Conservation (phyloP, 2,888 invertebrate genomes). For the Resseliella maxima region DNA sequence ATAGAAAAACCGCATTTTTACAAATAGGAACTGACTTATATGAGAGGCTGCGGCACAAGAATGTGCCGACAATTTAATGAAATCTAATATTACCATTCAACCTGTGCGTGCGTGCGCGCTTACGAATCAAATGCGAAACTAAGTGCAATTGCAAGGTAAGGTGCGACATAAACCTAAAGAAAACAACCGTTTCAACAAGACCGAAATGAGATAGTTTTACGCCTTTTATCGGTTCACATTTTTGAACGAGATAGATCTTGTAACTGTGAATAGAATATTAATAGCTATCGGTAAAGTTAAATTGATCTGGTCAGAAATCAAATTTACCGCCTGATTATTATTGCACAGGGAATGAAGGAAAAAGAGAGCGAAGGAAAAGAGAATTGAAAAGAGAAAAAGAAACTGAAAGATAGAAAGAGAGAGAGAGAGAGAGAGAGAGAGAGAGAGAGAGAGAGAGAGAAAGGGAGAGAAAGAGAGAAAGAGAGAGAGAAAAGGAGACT, state of each 20-base stretch:
- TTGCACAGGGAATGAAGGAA: too few species aligned
- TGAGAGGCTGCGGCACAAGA: not conserved
- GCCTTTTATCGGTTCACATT: not conserved
- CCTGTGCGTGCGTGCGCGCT: not conserved
- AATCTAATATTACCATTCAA: constrained; percentile 42
- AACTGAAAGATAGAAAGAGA: too few species aligned
- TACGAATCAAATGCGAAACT: not conserved
- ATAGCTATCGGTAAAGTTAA: constrained; percentile 34
- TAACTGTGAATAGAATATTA: constrained; percentile 53
- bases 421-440: too few species aligned
- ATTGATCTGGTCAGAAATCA: not conserved
- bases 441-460: too few species aligned
- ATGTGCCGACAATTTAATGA: constrained; percentile 16
- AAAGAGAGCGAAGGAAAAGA: too few species aligned
- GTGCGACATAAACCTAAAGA: not conserved
- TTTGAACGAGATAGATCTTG: not conserved
- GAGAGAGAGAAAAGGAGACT: too few species aligned
- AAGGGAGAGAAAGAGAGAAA: too few species aligned
- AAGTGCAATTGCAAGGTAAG: not conserved
- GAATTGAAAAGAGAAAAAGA: too few species aligned
- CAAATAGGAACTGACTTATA: not conserved
- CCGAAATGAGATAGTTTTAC: constrained; percentile 18
- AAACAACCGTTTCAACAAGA: not conserved
- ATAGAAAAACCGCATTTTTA: not conserved
- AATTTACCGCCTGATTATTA: not conserved